Evolutionary conservation across 1,140 invertebrate genomes (phyloP).

Genomic region (Meloidogyne floridensis): DNA sequence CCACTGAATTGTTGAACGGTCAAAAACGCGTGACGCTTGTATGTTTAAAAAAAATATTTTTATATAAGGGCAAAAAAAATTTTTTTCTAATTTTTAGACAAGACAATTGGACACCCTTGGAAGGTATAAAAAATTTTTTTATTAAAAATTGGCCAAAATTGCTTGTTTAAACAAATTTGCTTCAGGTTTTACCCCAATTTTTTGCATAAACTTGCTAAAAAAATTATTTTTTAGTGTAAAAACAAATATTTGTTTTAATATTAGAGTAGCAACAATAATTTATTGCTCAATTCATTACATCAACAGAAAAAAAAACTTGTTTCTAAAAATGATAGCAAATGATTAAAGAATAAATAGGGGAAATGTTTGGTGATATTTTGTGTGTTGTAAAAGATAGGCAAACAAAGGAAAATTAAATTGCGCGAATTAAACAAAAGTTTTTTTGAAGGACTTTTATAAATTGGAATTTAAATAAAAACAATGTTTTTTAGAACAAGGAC

Average conservation of each 20-base stretch:
- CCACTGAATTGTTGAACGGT: background rate
- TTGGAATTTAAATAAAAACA: background rate
- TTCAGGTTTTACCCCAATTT: background rate
- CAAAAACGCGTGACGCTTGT: conserved; percentile 2
- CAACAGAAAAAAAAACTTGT: background rate
- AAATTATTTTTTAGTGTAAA: background rate
- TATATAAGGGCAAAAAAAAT: background rate
- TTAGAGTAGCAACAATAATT: background rate
- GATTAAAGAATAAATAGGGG: background rate
- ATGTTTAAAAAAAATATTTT: background rate
- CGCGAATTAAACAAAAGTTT: conserved; percentile 5
- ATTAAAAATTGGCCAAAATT: background rate
- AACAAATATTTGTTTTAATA: background rate
- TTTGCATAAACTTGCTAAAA: background rate
- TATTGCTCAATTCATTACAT: background rate
- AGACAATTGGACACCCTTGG: background rate
- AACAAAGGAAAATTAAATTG: conserved; percentile 9
- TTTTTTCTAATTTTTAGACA: background rate
- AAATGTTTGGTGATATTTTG: background rate
- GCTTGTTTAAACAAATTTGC: background rate
- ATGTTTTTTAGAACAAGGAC: conserved; percentile 3
- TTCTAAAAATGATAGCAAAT: conserved; percentile 5
- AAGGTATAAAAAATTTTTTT: background rate
- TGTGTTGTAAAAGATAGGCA: background rate
- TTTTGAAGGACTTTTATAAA: background rate